phyloP scores from a whole-genome alignment of 2,888 invertebrate species.

The Monochamus alternatus region DNA sequence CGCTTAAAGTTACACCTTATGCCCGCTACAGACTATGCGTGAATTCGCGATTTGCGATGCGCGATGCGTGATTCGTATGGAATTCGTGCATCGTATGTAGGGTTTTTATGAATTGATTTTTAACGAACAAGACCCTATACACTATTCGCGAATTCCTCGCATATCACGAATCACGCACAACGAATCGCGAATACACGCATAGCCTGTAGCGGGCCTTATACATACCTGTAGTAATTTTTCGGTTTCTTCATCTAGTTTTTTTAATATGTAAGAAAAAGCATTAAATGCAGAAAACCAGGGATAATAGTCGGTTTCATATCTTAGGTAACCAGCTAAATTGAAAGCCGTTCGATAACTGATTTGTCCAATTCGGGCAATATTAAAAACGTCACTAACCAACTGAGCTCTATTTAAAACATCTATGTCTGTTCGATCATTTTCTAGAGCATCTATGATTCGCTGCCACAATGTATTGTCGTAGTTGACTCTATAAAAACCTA shows the following conservation, averaged over 20 bases:
- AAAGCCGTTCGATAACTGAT: constrained; percentile 78
- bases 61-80: too few species aligned
- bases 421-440: constrained; percentile 71
- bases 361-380: constrained; percentile 79
- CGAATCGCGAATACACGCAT: too few species aligned
- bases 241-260: constrained; percentile 45
- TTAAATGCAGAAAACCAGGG: constrained; percentile 84
- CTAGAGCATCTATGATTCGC: constrained; percentile 70
- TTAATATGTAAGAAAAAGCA: constrained; percentile 65
- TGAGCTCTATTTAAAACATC: constrained; percentile 82
- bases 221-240: constrained; percentile 43
- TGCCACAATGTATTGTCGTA: constrained; percentile 77
- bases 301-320: constrained; percentile 79
- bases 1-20: too few species aligned
- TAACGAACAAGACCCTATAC: too few species aligned
- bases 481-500: constrained; percentile 80
- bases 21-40: too few species aligned
- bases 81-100: too few species aligned
- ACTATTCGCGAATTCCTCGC: too few species aligned
- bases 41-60: too few species aligned
- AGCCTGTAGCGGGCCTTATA: too few species aligned
- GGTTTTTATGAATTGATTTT: too few species aligned
- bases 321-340: constrained; percentile 79
- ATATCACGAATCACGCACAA: too few species aligned
- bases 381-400: constrained; percentile 85